Conservation (phyloP, 2,888 invertebrate genomes). For the Automeris io region DNA sequence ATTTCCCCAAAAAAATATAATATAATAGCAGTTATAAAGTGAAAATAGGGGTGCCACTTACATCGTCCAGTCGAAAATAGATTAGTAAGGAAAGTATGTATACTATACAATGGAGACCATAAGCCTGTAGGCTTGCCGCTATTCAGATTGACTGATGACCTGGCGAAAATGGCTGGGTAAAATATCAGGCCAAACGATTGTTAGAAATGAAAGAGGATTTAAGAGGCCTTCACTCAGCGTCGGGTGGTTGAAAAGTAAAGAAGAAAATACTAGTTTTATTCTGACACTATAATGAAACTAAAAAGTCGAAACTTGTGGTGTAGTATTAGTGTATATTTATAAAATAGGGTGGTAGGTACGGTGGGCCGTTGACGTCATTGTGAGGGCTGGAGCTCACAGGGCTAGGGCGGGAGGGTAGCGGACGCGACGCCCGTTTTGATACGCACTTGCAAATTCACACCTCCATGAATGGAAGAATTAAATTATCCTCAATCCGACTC, state of each 20-base stretch:
- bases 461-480: conserved; percentile 71
- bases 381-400: conserved; percentile 32
- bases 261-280: conserved; percentile 3
- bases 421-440: conserved; percentile 63
- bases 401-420: conserved; percentile 27
- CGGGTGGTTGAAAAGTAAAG: too few species aligned
- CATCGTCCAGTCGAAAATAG: too few species aligned
- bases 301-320: conserved; percentile 69
- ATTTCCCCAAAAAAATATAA: too few species aligned
- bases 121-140: too few species aligned
- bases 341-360: conserved; percentile 57
- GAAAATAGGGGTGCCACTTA: too few species aligned
- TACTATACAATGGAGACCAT: too few species aligned
- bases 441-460: conserved; percentile 74
- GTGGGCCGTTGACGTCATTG: conserved; percentile 70
- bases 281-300: conserved; percentile 28
- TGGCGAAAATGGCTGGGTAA: too few species aligned
- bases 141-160: too few species aligned
- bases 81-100: too few species aligned
- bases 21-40: too few species aligned
- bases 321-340: conserved; percentile 70
- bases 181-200: not conserved
- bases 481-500: conserved; percentile 54
- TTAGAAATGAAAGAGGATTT: too few species aligned
- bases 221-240: too few species aligned